Evolutionary conservation across 2,888 invertebrate species (phyloP).

Genomic region (Drosophila testacea): DNA sequence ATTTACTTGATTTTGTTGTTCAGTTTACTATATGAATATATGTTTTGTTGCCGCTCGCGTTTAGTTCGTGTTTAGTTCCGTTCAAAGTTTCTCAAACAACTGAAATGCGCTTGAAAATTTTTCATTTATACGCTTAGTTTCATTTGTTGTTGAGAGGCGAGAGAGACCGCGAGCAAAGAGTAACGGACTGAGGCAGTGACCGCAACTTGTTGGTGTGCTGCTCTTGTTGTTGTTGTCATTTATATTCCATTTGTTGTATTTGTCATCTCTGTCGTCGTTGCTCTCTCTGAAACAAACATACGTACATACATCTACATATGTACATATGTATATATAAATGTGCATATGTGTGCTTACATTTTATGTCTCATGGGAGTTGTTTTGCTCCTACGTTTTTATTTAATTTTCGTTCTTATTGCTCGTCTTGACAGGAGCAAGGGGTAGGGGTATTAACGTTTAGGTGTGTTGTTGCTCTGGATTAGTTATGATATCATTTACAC

Average conservation of each 20-base stretch:
- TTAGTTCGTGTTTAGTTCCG: constrained; percentile 47
- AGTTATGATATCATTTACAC: constrained; percentile 36
- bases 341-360: constrained; percentile 6
- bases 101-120: constrained; percentile 60
- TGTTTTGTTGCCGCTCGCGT: constrained; percentile 46
- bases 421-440: background rate
- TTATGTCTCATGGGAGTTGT: constrained; percentile 24
- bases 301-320: background rate
- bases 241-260: constrained; percentile 36
- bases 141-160: constrained; percentile 26
- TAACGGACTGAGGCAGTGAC: constrained; percentile 30
- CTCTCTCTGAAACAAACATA: constrained; percentile 22
- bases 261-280: constrained; percentile 43
- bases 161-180: constrained; percentile 20
- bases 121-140: constrained; percentile 24
- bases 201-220: constrained; percentile 48
- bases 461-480: constrained; percentile 16
- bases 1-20: constrained; percentile 40
- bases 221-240: constrained; percentile 22
- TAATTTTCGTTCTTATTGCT: constrained; percentile 53
- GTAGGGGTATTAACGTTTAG: constrained; percentile 3
- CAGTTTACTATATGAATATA: constrained; percentile 32
- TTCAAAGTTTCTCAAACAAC: constrained; percentile 73
- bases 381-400: constrained; percentile 46
- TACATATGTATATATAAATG: background rate